Conservation (phyloP, 92 coral and sea anemone genomes). For the Diadumene lineata region DNA sequence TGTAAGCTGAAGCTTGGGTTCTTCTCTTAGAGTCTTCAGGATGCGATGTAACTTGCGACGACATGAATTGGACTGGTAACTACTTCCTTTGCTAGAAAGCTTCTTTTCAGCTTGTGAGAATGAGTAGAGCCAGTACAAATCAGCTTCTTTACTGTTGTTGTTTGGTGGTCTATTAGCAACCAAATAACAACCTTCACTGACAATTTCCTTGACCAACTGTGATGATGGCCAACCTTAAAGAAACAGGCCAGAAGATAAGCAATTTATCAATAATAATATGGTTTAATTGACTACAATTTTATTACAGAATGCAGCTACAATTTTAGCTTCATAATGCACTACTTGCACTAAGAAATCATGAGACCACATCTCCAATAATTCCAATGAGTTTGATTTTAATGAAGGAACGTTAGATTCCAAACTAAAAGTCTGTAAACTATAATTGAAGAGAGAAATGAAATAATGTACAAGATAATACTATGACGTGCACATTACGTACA, state of each 20-base stretch:
- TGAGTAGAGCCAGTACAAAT: conserved; percentile 62
- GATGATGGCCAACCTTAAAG: conserved; percentile 14
- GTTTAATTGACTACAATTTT: background rate
- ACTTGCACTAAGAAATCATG: no score
- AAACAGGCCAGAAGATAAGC: background rate
- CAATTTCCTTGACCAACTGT: conserved; percentile 37
- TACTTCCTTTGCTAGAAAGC: conserved; percentile 8
- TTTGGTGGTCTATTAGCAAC: conserved; percentile 69
- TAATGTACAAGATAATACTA: background rate
- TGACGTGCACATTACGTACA: background rate
- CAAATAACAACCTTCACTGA: conserved; percentile 61
- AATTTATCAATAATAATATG: background rate
- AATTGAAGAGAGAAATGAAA: background rate
- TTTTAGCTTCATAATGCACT: no score
- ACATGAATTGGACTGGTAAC: conserved; percentile 47
- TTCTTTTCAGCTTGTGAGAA: conserved; percentile 75
- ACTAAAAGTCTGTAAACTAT: background rate
- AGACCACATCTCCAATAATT: no score
- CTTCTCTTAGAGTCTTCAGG: conserved; percentile 62
- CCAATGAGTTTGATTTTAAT: no score
- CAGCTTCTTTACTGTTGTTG: conserved; percentile 17
- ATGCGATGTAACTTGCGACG: conserved; percentile 65
- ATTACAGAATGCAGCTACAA: background rate
- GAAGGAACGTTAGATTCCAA: no score
- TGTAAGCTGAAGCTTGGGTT: conserved; percentile 21